phyloP scores from a whole-genome alignment of 2,888 invertebrate species.

The Dryocosmus kuriphilus region DNA sequence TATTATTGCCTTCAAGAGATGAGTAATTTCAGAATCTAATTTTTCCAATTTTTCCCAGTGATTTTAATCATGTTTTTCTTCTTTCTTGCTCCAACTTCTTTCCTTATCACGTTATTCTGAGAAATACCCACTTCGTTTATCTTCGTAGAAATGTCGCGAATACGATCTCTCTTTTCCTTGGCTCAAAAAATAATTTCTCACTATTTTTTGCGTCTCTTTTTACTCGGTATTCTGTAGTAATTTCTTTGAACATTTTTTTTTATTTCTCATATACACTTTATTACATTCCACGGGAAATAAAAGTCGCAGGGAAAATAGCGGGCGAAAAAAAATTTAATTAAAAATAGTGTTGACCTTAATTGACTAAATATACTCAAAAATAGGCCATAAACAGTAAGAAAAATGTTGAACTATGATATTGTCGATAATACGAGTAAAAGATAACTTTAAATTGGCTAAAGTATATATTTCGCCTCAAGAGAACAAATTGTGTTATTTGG shows the following conservation, averaged over 20 bases:
- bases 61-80: background rate
- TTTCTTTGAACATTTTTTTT: constrained; percentile 16
- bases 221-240: background rate
- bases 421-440: background rate
- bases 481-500: too few relatives aligned
- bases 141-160: background rate
- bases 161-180: background rate
- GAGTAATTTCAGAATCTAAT: background rate
- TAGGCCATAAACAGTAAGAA: too few relatives aligned
- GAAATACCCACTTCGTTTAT: background rate
- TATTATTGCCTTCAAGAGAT: background rate
- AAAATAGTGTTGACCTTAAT: background rate
- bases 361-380: too few relatives aligned
- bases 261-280: constrained; percentile 10
- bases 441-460: too few relatives aligned
- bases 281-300: constrained; percentile 14
- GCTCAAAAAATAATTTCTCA: background rate
- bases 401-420: background rate
- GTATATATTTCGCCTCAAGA: too few relatives aligned
- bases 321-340: constrained; percentile 9
- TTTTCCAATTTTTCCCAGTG: background rate
- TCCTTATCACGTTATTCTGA: background rate
- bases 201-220: background rate
- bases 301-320: constrained; percentile 9
- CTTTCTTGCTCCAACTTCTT: background rate